These are phyloP conservation scores for Eristalinus sepulchralis DNA, from an alignment of 2,888 invertebrate species.

Conservation along the genomic window DNA sequence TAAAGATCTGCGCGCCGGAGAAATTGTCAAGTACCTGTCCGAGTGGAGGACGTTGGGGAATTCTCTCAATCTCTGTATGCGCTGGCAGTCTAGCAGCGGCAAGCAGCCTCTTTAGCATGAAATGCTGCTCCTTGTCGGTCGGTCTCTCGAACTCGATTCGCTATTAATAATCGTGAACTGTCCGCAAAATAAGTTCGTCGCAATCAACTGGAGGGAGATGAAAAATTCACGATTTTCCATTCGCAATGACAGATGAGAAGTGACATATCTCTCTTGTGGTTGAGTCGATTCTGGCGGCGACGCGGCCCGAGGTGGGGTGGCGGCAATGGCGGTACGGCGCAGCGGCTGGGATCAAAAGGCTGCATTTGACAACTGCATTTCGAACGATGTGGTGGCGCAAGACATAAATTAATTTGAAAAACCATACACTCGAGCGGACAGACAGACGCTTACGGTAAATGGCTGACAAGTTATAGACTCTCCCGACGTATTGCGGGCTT, in stretches of 20 bases:
- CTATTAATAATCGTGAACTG: constrained; percentile 70
- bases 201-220: constrained; percentile 63
- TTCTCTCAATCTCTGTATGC: constrained; percentile 59
- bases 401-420: constrained; percentile 38
- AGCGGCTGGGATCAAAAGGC: constrained; percentile 50
- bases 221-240: constrained; percentile 70
- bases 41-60: constrained; percentile 51
- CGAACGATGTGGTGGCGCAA: background rate
- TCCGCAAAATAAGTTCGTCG: constrained; percentile 62
- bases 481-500: constrained; percentile 36
- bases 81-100: background rate
- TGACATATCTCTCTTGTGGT: constrained; percentile 60
- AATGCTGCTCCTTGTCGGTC: constrained; percentile 35
- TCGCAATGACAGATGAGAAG: constrained; percentile 68
- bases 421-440: background rate
- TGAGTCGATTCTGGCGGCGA: constrained; percentile 39
- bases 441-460: background rate
- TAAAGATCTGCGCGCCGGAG: constrained; percentile 50
- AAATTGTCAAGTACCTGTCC: constrained; percentile 71
- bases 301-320: background rate
- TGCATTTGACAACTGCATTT: constrained; percentile 58
- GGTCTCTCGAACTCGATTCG: constrained; percentile 16
- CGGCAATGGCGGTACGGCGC: background rate
- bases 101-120: constrained; percentile 61
- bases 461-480: constrained; percentile 49